Evolutionary conservation across 2,888 invertebrate genomes (phyloP).

Genomic region (Patella ulyssiponensis): DNA sequence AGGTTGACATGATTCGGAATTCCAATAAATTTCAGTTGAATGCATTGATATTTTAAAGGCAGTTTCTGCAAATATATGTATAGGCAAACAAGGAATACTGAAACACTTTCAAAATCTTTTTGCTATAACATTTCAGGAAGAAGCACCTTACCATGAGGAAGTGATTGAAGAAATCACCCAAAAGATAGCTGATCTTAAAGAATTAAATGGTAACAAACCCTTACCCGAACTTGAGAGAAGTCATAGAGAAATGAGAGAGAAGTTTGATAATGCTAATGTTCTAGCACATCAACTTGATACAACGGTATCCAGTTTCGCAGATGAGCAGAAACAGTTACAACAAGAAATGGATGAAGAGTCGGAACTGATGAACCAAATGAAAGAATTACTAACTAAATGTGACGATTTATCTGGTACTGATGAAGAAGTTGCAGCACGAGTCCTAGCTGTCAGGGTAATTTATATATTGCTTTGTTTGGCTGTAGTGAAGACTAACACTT

Average conservation of each 20-base stretch:
- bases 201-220: conserved; percentile 81
- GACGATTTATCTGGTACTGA: conserved; percentile 81
- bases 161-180: conserved; percentile 83
- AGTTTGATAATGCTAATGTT: conserved; percentile 83
- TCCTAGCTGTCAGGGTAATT: conserved; percentile 80
- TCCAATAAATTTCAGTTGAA: too few species aligned
- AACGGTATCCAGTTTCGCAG: conserved; percentile 81
- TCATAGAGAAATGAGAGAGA: conserved; percentile 57
- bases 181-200: conserved; percentile 85
- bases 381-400: conserved; percentile 61
- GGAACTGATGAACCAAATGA: conserved; percentile 59
- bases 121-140: conserved; percentile 73
- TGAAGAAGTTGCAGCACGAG: conserved; percentile 84
- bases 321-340: conserved; percentile 62
- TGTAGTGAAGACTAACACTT: background rate
- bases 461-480: background rate
- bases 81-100: too few species aligned
- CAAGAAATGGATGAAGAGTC: conserved; percentile 60
- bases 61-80: too few species aligned
- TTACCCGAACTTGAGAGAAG: conserved; percentile 74
- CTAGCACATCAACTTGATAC: conserved; percentile 83
- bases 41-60: too few species aligned
- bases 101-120: too few species aligned
- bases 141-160: conserved; percentile 84
- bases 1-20: too few species aligned